Base-by-base conservation (phyloP, 1,140 invertebrate species). In the Zaprionus inermis region DNA sequence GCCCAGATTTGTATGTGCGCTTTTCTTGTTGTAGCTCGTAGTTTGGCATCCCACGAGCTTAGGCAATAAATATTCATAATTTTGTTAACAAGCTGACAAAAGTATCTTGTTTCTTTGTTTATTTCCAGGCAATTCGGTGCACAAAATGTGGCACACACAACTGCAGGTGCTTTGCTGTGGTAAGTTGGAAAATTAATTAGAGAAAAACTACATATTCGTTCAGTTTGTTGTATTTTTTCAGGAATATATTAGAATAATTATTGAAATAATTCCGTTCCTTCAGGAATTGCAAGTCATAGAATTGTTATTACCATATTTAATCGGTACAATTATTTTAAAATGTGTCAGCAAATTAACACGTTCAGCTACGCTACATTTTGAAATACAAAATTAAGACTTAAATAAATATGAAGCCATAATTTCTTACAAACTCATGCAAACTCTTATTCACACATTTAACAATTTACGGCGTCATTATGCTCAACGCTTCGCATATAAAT, bases 31-130 rank as follows among this genome's bases (percentile, higher is more conserved):
- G 38, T 9, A 16, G 55, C 52, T 72, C 66, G 56, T 58, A 38
- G 41, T 70, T 61, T 16, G 82, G 52, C 79, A 67, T 86, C 82
- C 75, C 79, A 82, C 82, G 79, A 70, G 68, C 55, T 88, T 69
- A 55, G 59, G 83, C 52, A 88, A 88, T 88, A 86, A 86, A 88
- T 88, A 88, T 88, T 85, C 71, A 86, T 86, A 81, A 75, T 86
- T 85, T 84, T 75, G 56, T 63, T 81, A 78, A 81, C 64, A 71
- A 76, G 71, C 71, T 12, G 41, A 28, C 41, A 63, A 64, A 54
- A 77, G 79, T 55, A 36, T 51, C 56, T 74, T 44, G 52, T 66
- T 57, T 54, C 49, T 64, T 65, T 76, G 14, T 67, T 60, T 70
- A 28, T 55, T 84, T 84, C 36, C 30, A 86, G 85, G 81, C 79